phyloP scores from a whole-genome alignment of 30 jellyfish, hydroid and myxozoan species.

The Pelagia noctiluca region DNA sequence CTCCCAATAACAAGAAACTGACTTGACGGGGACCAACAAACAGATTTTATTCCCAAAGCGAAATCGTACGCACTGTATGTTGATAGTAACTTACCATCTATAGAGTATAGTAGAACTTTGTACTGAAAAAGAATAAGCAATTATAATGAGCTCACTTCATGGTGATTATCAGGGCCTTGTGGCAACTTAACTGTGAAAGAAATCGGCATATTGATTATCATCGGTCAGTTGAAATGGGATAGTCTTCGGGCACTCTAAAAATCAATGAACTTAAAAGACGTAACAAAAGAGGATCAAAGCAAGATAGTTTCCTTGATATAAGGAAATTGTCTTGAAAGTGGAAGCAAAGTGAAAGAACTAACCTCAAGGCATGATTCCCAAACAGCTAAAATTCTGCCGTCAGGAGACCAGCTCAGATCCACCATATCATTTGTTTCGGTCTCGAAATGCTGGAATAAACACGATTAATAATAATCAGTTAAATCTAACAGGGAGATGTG shows the following conservation, averaged over 20 bases:
- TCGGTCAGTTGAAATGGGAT: no score
- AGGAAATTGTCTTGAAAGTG: no score
- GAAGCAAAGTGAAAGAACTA: no score
- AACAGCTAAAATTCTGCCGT: slow-evolving; percentile 83
- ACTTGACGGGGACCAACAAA: slow-evolving; percentile 96
- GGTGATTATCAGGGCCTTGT: no score
- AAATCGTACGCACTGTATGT: slow-evolving; percentile 87
- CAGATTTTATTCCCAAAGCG: slow-evolving; percentile 94
- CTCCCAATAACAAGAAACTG: slow-evolving; percentile 92
- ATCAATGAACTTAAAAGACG: no score
- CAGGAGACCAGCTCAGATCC: slow-evolving; percentile 95
- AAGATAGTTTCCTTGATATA: no score
- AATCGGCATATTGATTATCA: no score
- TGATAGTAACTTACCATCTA: slow-evolving; percentile 87
- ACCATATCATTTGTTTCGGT: slow-evolving; percentile 92
- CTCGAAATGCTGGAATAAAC: slow-evolving; percentile 83
- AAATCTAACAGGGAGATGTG: no score
- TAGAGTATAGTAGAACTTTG: slow-evolving; percentile 75
- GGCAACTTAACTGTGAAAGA: no score
- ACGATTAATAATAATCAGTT: neutral
- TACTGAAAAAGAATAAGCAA: slow-evolving; percentile 62
- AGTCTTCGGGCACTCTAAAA: no score
- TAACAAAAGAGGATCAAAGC: no score
- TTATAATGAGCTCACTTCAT: no score
- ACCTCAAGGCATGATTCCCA: slow-evolving; percentile 99